Evolutionary conservation across 2,113 vertebrate genomes (phyloP), one percentile per base, ranked within the genome.

Genomic region (Megaleporinus macrocephalus): DNA sequence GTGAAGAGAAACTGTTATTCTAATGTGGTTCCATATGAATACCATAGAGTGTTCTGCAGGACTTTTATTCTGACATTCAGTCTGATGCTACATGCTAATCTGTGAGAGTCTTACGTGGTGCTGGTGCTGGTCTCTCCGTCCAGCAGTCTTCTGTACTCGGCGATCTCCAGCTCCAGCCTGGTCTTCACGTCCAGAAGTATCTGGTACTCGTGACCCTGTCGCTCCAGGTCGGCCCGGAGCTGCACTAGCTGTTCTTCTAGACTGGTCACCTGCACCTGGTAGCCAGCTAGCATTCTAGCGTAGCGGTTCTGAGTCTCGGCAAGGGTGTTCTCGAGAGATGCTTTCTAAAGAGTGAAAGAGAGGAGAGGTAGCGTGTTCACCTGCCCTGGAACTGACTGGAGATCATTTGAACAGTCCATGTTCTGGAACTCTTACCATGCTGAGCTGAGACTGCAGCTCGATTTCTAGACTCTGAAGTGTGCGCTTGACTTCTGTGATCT

Each of bases 131-230:
- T 90, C 90, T 2, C 94, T 91, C 87, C 91, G 0, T 96, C 94
- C 88, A 97, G 92, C 83, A 97, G 93, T 79, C 91, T 91, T 70
- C 89, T 90, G 92, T 97, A 97, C 80, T 94, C 95, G 0, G 92
- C 87, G 22, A 97, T 97, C 90, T 97, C 96, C 90, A 95, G 86
- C 90, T 97, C 95, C 91, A 97, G 84, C 12, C 92, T 86, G 79
- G 91, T 93, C 70, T 97, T 97, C 91, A 96, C 93, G 0, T 95
- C 93, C 79, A 97, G 91, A 13, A 97, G 93, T 24, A 79, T 76
- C 70, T 92, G 86, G 82, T 97, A 97, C 4, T 97, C 95, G n/a
- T 93, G 90, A 3, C 86, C 87, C 91, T 96, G 95, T 5, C 93
- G 86, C 83, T 94, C 94, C 22, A 90, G 91, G 75, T 96, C 94